Conservation (phyloP, 1,140 invertebrate genomes). For the Campoletis sonorensis region DNA sequence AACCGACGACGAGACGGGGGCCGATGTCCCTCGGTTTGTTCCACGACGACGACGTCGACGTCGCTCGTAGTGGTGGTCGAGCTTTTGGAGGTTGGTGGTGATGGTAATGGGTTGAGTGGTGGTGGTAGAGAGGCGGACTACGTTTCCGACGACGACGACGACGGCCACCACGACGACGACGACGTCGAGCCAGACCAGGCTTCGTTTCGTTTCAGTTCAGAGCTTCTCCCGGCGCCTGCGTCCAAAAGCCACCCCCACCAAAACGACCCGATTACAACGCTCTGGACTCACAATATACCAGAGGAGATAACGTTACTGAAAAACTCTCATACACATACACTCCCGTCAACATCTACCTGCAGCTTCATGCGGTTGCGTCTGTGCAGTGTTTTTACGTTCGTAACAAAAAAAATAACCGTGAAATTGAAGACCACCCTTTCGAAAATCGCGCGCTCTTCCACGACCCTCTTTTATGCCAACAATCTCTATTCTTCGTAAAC, state of each 20-base stretch:
- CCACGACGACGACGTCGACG: constrained; percentile 27
- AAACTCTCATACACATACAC: not conserved
- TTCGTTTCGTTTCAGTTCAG: constrained; percentile 19
- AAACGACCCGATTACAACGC: constrained; percentile 36
- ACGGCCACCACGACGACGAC: constrained; percentile 6
- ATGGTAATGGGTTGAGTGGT: not conserved
- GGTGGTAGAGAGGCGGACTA: constrained; percentile 12
- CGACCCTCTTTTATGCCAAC: too few relatives aligned
- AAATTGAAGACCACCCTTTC: too few relatives aligned
- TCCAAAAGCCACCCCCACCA: constrained; percentile 35
- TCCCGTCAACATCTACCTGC: too few relatives aligned
- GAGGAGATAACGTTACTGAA: constrained; percentile 8
- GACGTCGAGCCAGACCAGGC: constrained; percentile 38
- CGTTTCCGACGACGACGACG: not conserved
- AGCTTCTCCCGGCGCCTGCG: constrained; percentile 35
- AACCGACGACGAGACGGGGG: constrained; percentile 56
- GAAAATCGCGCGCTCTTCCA: too few relatives aligned
- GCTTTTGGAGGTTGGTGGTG: not conserved
- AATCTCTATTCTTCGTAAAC: too few relatives aligned
- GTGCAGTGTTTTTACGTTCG: too few relatives aligned
- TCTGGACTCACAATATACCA: constrained; percentile 2
- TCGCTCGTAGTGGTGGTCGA: constrained; percentile 5
- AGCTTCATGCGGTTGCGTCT: not conserved
- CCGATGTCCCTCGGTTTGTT: constrained; percentile 47
- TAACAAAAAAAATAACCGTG: too few relatives aligned